Conservation (phyloP, 2,797 vertebrate genomes). For the Argentina silus region DNA sequence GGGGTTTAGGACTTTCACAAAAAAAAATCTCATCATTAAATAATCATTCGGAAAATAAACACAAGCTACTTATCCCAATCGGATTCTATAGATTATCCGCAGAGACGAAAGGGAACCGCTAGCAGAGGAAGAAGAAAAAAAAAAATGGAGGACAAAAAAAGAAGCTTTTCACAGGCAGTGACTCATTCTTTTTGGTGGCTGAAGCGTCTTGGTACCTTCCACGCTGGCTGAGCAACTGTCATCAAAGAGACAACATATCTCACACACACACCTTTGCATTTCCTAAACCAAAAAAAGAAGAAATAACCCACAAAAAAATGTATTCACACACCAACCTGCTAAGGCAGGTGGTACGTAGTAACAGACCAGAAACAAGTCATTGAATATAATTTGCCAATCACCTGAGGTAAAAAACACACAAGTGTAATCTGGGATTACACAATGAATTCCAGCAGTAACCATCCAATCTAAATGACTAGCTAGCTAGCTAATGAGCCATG, state of each 20-base stretch:
- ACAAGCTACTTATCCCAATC: conserved; percentile 75
- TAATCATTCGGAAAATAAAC: conserved; percentile 74
- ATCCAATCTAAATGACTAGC: conserved; percentile 71
- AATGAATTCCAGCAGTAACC: conserved; percentile 69
- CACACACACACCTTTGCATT: conserved; percentile 23
- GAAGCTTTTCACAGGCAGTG: conserved; percentile 33
- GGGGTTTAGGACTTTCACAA: conserved; percentile 53
- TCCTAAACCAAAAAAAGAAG: background rate
- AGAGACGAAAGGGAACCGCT: conserved; percentile 56
- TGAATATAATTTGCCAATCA: too few species aligned
- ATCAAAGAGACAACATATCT: conserved; percentile 28
- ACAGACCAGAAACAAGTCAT: too few species aligned
- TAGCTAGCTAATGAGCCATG: conserved; percentile 69
- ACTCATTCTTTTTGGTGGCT: conserved; percentile 42
- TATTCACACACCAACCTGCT: too few species aligned
- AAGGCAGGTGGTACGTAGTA: too few species aligned
- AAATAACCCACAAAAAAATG: background rate
- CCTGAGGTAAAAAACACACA: conserved; percentile 49
- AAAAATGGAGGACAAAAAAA: conserved; percentile 32
- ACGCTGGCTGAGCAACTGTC: conserved; percentile 28
- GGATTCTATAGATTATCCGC: conserved; percentile 72
- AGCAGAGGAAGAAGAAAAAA: conserved; percentile 32
- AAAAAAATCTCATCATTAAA: conserved; percentile 60
- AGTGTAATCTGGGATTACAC: conserved; percentile 65
- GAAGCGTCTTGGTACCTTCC: conserved; percentile 26